Conservation (phyloP, 2,888 invertebrate genomes). For the Dryadula phaetusa region DNA sequence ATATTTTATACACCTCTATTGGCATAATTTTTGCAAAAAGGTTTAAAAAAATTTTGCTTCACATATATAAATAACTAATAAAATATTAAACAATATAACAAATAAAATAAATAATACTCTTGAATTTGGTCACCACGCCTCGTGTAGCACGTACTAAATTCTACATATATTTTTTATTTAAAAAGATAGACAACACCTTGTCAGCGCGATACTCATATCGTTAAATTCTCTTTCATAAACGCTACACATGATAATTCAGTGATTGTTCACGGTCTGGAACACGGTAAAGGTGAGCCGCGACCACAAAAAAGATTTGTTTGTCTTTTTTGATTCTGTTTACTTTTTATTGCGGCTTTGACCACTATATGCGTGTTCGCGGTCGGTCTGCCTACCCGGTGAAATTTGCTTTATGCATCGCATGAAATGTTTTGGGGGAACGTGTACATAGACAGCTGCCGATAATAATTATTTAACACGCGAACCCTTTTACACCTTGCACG, state of each 20-base stretch:
- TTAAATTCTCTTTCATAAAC: slow-evolving; percentile 76
- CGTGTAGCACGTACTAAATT: slow-evolving; percentile 41
- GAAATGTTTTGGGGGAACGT: slow-evolving; percentile 70
- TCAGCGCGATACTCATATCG: slow-evolving; percentile 67
- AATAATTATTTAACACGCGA: slow-evolving; percentile 77
- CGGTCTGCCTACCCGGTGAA: slow-evolving; percentile 60
- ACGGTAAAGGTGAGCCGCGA: slow-evolving; percentile 78
- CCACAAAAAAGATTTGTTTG: slow-evolving; percentile 76
- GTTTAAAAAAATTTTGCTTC: no score
- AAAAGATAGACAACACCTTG: slow-evolving; percentile 63
- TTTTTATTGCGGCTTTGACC: slow-evolving; percentile 75
- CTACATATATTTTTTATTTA: slow-evolving; percentile 69
- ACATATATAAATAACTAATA: no score
- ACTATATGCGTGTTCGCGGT: slow-evolving; percentile 67
- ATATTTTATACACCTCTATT: no score
- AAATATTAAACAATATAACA: no score
- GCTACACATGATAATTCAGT: slow-evolving; percentile 79
- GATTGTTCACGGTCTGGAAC: slow-evolving; percentile 82
- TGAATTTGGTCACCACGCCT: slow-evolving; percentile 1
- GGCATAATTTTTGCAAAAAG: no score
- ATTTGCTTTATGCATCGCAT: slow-evolving; percentile 69
- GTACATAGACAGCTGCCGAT: slow-evolving; percentile 74
- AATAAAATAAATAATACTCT: neutral
- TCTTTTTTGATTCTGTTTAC: slow-evolving; percentile 59
- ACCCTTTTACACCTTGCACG: slow-evolving; percentile 81